These are phyloP conservation scores for Podarcis cretensis DNA, from an alignment of 2,113 vertebrate genomes.

Conservation along the genomic window DNA sequence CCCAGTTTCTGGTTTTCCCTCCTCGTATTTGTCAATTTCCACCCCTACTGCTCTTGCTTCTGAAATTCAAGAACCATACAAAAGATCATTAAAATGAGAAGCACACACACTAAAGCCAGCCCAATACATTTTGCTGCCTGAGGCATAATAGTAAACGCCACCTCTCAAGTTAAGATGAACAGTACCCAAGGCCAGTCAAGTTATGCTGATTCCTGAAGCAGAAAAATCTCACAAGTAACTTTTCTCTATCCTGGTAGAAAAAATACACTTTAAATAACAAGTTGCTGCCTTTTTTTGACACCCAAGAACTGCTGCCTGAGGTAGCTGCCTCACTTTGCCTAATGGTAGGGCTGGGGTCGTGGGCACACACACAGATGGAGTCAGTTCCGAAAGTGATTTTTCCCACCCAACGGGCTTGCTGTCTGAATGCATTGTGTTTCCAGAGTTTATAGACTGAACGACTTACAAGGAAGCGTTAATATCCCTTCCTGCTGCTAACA, in stretches of 20 bases:
- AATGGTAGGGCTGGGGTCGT: too few relatives aligned
- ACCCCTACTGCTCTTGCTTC: not conserved
- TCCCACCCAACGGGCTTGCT: not conserved
- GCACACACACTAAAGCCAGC: not conserved
- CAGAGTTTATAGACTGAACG: slow-evolving; percentile 42
- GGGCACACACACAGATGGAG: not conserved
- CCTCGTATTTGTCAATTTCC: not conserved
- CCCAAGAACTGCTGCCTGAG: too few relatives aligned
- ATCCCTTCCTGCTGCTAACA: slow-evolving; percentile 29
- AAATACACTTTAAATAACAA: too few relatives aligned
- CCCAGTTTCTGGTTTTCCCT: not conserved
- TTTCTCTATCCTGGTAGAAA: too few relatives aligned
- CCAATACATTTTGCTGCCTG: too few relatives aligned
- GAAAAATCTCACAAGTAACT: too few relatives aligned
- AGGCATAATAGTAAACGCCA: too few relatives aligned
- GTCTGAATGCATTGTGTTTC: slow-evolving; percentile 32
- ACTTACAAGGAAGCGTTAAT: slow-evolving; percentile 17
- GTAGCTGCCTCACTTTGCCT: too few relatives aligned
- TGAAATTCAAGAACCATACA: slow-evolving; percentile 6
- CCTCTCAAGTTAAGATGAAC: too few relatives aligned
- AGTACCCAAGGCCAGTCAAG: too few relatives aligned
- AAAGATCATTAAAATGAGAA: not conserved
- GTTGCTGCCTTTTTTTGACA: too few relatives aligned
- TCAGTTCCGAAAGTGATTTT: not conserved
- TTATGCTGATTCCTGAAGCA: too few relatives aligned